phyloP scores from a whole-genome alignment of 2,797 vertebrate species.

The Pipistrellus pipistrellus region DNA sequence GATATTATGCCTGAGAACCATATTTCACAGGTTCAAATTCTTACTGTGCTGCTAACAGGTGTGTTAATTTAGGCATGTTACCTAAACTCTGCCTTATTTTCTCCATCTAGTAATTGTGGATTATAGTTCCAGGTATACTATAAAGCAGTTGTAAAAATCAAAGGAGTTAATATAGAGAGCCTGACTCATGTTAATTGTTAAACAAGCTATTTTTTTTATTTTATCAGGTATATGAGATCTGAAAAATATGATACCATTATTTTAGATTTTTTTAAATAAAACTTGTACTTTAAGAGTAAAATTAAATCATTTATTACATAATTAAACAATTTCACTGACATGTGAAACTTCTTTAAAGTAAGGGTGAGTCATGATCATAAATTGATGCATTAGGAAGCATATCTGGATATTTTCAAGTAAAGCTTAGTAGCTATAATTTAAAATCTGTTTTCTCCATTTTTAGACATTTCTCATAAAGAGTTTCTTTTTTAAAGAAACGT shows the following conservation, averaged over 20 bases:
- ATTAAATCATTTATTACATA: slow-evolving; percentile 14
- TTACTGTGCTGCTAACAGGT: not conserved
- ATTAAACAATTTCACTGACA: slow-evolving; percentile 28
- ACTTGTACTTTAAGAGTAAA: not conserved
- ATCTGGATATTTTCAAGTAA: slow-evolving; percentile 33
- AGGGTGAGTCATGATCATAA: not conserved
- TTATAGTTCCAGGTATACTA: not conserved
- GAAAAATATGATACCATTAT: not conserved
- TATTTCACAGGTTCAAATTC: not conserved
- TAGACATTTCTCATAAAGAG: slow-evolving; percentile 16
- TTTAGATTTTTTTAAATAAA: slow-evolving; percentile 28
- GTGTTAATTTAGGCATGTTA: not conserved
- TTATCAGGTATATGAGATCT: not conserved
- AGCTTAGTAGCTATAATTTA: not conserved
- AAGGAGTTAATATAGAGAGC: not conserved
- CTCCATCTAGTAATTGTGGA: not conserved
- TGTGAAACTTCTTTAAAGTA: not conserved
- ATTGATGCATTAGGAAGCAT: not conserved
- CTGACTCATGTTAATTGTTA: not conserved
- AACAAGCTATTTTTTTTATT: not conserved
- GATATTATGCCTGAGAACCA: not conserved
- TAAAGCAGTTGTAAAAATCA: not conserved
- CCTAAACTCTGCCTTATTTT: not conserved
- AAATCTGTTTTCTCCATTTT: slow-evolving; percentile 3
- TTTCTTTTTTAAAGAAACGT: slow-evolving; percentile 12